Evolutionary conservation across 35 echinoderm and acorn worm genomes (phyloP), one percentile per base, ranked within the genome.

Genomic region (Ophioderma brevispina): DNA sequence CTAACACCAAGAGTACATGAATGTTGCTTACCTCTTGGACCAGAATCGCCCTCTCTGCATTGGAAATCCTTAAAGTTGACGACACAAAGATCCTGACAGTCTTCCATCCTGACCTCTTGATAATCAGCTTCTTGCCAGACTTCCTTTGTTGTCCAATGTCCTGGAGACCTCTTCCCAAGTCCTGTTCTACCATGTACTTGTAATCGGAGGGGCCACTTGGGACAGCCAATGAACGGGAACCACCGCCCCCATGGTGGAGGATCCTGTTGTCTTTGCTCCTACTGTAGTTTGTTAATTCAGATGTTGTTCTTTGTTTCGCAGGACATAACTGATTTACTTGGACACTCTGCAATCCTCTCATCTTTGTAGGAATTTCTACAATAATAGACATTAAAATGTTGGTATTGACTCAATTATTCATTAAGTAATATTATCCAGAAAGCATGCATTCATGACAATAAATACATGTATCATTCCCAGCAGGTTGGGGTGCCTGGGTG

Each of bases 61-160:
- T 93, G 32, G 95, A 98, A 88, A 95, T 93, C 75, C 92, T 95
- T 64, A 98, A 98, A 0, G 96, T 98, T 49, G 96, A 98, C 18
- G 96, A 98, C 41, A 98, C 96, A 91, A 98, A 98, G 46, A 98
- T 80, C 17, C 96, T 91, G 8, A 98, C 87, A 0, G 90, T 98
- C 84, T 98, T 98, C 96, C 96, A 98, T 33, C 96, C 96, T 2
- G 96, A 95, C 31, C 96, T 84, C 38, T 84, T 92, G 64, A 98
- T 87, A 1, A 99, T 87, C 86, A 95, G 38, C 37, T 92, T 95
- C 56, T 82, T 85, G 33, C 77, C 84, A 34, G 55, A 64, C 21
- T 40, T 33, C 79, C 80, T 75, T 35, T 84, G 6, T 35, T 34
- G 18, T 95, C 91, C 0, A 95, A 18, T 13, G 97, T 99, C 33